A percentile compares a stretch with the other conserved stretches of the same genome.
Conservation (phyloP, 2,797 vertebrate species). For the Acrossocheilus fasciatus region DNA sequence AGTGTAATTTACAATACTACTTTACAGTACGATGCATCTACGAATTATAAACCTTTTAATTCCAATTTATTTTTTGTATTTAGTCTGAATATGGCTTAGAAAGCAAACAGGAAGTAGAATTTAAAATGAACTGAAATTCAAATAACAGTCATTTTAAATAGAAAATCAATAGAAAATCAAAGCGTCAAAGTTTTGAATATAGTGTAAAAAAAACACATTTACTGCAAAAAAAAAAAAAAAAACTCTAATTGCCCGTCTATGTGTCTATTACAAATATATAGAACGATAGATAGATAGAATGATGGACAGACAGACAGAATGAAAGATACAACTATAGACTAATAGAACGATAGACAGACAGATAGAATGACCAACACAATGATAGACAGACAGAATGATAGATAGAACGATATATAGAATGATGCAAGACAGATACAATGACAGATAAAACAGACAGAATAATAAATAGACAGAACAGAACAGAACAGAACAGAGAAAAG, state of each 20-base stretch:
- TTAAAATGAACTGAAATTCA: background rate
- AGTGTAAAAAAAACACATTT: background rate
- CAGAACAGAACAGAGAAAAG: background rate
- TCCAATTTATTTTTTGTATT: background rate
- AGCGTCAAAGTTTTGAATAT: background rate
- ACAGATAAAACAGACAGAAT: background rate
- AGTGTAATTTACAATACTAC: no score
- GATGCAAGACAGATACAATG: background rate
- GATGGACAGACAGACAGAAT: background rate
- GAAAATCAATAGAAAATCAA: background rate
- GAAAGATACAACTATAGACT: background rate
- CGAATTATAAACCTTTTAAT: background rate
- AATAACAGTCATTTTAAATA: background rate
- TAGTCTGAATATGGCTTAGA: background rate
- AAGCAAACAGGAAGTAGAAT: background rate
- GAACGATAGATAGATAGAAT: rapidly evolving
- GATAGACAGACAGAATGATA: no score
- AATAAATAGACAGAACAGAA: background rate
- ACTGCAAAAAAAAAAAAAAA: no score
- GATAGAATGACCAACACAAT: background rate
- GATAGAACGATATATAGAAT: background rate
- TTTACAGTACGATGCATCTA: background rate
- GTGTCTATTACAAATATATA: no score
- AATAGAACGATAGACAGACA: background rate
- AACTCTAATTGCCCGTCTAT: no score